Percentiles rank a stretch among this genome's conserved stretches.
phyloP scores from a whole-genome alignment of 2,888 invertebrate genomes.

The Arrhopalites spinosus region DNA sequence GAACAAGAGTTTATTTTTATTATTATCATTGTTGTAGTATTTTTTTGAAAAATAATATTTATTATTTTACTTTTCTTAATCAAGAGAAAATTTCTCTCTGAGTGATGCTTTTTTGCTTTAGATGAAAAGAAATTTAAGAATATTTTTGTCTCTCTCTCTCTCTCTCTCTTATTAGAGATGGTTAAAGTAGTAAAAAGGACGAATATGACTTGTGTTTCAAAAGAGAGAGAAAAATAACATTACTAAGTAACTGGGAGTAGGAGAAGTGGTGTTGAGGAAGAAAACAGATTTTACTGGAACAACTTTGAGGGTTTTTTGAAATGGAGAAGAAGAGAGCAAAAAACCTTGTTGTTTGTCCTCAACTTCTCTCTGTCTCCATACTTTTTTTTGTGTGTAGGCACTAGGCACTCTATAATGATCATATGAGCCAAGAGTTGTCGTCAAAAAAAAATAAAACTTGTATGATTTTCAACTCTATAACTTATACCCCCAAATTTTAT shows the following conservation, averaged over 20 bases:
- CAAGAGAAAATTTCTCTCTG: too few species aligned
- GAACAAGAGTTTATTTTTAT: neutral
- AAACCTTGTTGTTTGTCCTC: neutral
- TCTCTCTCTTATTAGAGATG: too few species aligned
- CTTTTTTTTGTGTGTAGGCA: neutral
- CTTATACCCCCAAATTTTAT: neutral
- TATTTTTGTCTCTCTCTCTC: too few species aligned
- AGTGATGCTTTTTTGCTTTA: too few species aligned
- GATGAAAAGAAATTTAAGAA: too few species aligned
- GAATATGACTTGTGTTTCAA: slow-evolving; percentile 14
- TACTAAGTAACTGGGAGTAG: too few species aligned
- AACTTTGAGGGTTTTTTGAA: slow-evolving; percentile 22
- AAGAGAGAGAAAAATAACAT: slow-evolving; percentile 10
- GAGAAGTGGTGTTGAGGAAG: slow-evolving; percentile 6
- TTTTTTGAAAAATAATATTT: too few species aligned
- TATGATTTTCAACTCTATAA: neutral
- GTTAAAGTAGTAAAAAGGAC: too few species aligned
- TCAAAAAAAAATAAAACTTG: neutral
- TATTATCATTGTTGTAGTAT: too few species aligned
- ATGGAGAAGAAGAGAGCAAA: slow-evolving; percentile 10
- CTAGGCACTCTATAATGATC: neutral
- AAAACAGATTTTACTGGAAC: slow-evolving; percentile 25
- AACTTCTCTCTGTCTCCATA: neutral
- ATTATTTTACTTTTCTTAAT: too few species aligned
- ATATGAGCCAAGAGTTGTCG: slow-evolving; percentile 9